These are phyloP conservation scores for Dicaeum eximium DNA, from an alignment of 2,113 vertebrate species.

Conservation along the genomic window DNA sequence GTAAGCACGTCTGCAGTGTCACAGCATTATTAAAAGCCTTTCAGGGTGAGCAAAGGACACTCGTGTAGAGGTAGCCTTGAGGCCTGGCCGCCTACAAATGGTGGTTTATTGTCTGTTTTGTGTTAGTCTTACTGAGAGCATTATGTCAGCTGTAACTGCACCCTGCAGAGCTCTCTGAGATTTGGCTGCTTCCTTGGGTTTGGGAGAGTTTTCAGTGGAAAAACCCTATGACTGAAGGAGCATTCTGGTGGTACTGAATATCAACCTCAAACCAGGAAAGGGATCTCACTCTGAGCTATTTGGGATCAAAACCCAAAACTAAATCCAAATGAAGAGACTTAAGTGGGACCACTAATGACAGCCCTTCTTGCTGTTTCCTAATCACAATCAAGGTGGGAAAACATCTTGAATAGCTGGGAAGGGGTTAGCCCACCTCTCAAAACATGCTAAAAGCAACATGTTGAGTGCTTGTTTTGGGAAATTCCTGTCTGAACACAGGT, in stretches of 20 bases:
- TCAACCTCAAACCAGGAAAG: accelerated
- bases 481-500: background rate
- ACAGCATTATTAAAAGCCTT: background rate
- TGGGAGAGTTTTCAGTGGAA: background rate
- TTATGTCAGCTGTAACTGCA: background rate
- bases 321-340: background rate
- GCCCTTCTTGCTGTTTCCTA: background rate
- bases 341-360: background rate
- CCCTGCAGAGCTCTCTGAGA: background rate
- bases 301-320: background rate
- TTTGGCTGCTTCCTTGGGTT: accelerated
- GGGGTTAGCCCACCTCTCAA: background rate
- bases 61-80: background rate
- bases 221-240: accelerated
- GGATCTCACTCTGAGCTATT: background rate
- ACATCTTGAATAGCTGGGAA: background rate
- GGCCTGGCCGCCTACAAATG: background rate
- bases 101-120: background rate
- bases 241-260: background rate
- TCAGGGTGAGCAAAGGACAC: background rate
- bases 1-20: background rate
- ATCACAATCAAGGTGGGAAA: background rate
- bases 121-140: background rate
- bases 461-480: background rate
- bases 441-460: background rate